Evolutionary conservation across 2,113 vertebrate genomes (phyloP).

Genomic region (Pterocles burchelli): DNA sequence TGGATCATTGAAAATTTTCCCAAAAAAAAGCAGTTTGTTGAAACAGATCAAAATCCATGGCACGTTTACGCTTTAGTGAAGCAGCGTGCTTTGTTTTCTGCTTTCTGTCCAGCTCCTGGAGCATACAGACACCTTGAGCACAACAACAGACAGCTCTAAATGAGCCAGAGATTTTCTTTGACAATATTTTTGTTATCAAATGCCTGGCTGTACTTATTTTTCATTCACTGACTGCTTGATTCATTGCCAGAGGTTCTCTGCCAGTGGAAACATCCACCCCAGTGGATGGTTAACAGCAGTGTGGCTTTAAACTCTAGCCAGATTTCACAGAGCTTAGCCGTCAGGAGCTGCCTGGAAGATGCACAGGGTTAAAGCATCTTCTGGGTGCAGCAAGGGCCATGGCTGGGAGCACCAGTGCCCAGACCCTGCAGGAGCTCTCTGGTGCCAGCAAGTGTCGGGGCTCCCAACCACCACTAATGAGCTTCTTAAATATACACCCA

Average conservation of each 20-base stretch:
- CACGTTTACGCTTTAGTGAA: neutral
- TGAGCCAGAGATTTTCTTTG: neutral
- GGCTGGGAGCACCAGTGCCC: neutral
- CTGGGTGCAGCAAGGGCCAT: accelerated
- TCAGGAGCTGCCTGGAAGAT: neutral
- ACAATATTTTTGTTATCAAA: constrained; percentile 48
- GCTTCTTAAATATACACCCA: neutral
- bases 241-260: neutral
- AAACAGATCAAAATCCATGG: neutral
- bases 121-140: neutral
- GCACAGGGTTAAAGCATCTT: neutral
- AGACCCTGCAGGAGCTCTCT: neutral
- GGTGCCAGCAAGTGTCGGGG: neutral
- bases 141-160: neutral
- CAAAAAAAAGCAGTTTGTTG: neutral
- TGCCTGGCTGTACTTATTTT: neutral
- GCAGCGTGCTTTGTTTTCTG: neutral
- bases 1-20: neutral
- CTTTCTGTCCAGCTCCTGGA: neutral
- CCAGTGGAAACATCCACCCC: constrained; percentile 17
- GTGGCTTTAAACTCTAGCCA: neutral
- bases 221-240: constrained; percentile 15
- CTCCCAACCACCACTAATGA: neutral
- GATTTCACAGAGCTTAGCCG: neutral
- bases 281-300: neutral